Base-by-base conservation (phyloP, 1,140 invertebrate species). In the Temnothorax curvispinosus region DNA sequence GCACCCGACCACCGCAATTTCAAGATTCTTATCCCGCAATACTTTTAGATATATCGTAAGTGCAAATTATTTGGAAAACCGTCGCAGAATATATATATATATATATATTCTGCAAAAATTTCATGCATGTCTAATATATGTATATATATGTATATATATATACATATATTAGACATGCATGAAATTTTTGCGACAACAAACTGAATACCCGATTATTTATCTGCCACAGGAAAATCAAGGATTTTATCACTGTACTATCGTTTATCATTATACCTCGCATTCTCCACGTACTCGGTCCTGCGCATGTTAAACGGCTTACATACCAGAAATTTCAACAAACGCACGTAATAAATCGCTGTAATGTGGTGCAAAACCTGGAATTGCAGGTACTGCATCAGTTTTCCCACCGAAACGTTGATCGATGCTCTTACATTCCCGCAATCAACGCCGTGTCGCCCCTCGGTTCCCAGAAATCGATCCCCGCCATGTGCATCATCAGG, bases 401-500 rank as follows among this genome's bases (percentile, higher is more conserved):
- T 60, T 60, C 27, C 67, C 27, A 47, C 18, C 52, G 27, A 41
- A 69, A 56, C 38, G 78, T 58, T 58, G 67, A 82, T 74, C 80
- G 67, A 58, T 69, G 69, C 18, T 74, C 54, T 60, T 50, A 50
- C 54, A 47, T 69, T 64, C 50, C 60, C 74, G 72, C 74, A 84
- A 84, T 84, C 69, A 84, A 75, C 69, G 54, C 60, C 38, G 11
- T 60, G 21, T 65, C 47, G 18, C n/a, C 32, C 52, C 27, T 75
- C 69, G 69, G 47, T 38, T 27, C 8, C 69, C 58, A 47, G 47
- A 82, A 74, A 82, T 82, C 67, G 13, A 82, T 74, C n/a, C 32
- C 77, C 62, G 5, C 54, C 69, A n/a, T 21, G 38, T 47, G 69
- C 69, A 60, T 75, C 54, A 71, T 62, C 69, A 35, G 32, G 44